Percentiles rank a stretch among this genome's conserved stretches.
phyloP scores from a whole-genome alignment of 2,888 invertebrate genomes.

The Cotesia congregata region DNA sequence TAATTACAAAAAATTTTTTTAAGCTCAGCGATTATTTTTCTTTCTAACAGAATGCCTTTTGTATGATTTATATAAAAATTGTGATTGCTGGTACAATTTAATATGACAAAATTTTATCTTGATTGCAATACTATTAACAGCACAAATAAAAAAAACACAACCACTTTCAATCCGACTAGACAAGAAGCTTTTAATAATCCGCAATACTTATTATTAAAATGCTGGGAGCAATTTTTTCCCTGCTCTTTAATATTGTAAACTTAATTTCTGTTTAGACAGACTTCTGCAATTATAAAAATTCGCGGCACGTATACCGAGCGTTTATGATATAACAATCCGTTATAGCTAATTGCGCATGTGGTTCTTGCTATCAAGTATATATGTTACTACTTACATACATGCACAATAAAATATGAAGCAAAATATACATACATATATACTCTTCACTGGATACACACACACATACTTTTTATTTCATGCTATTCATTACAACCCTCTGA shows the following conservation, averaged over 20 bases:
- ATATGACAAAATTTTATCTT: too few species aligned
- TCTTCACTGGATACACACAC: constrained; percentile 1
- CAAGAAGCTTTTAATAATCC: background rate
- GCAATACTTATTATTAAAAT: background rate
- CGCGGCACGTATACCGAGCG: constrained; percentile 30
- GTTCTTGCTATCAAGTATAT: constrained; percentile 32
- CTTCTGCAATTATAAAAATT: constrained; percentile 15
- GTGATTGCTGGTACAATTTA: too few species aligned
- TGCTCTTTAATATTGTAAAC: background rate
- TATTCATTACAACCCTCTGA: constrained; percentile 36
- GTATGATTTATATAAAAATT: too few species aligned
- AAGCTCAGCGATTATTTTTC: too few species aligned
- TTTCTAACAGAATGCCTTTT: too few species aligned
- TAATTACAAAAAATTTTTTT: too few species aligned
- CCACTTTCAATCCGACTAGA: background rate
- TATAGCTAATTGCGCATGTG: constrained; percentile 49
- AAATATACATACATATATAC: constrained; percentile 18
- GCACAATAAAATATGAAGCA: constrained; percentile 17
- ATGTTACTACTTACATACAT: constrained; percentile 1
- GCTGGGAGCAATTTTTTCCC: background rate
- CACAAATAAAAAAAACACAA: background rate
- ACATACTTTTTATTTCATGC: constrained; percentile 15
- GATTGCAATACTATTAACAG: background rate
- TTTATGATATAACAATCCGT: constrained; percentile 46
- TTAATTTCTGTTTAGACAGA: background rate